phyloP scores from a whole-genome alignment of 2,113 vertebrate species.

The Leuciscus idus region DNA sequence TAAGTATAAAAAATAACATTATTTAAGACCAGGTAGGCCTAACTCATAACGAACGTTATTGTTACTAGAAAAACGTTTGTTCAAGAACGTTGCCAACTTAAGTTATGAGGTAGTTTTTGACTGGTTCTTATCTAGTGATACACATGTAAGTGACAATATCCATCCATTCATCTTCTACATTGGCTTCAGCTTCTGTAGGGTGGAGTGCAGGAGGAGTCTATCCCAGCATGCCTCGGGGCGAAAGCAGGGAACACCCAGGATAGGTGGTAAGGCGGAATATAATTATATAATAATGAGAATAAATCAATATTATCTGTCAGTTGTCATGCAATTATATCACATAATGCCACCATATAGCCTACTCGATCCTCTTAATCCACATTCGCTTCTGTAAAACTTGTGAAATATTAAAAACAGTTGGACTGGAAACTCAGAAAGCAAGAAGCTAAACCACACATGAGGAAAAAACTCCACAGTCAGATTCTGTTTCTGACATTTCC shows the following conservation, averaged over 20 bases:
- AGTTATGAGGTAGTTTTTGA: not conserved
- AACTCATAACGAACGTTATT: no score
- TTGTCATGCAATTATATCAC: not conserved
- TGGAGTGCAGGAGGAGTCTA: not conserved
- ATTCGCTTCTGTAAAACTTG: not conserved
- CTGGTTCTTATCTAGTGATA: not conserved
- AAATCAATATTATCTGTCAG: not conserved
- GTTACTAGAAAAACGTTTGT: no score
- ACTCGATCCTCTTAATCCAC: not conserved
- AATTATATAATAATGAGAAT: not conserved
- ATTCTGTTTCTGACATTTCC: not conserved
- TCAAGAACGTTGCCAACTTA: no score
- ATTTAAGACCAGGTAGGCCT: no score
- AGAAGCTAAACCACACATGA: not conserved
- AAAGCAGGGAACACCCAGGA: not conserved
- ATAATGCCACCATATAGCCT: no score
- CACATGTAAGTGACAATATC: not conserved
- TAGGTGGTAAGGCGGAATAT: not conserved
- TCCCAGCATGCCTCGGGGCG: not conserved
- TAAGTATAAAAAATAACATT: no score
- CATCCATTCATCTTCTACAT: not conserved
- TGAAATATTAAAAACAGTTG: not conserved
- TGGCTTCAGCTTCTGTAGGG: not conserved
- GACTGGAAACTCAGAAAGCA: not conserved
- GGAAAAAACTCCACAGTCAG: not conserved